These are phyloP conservation scores for Cryptosula pallasiana DNA, from an alignment of 2,888 invertebrate species.

Conservation along the genomic window DNA sequence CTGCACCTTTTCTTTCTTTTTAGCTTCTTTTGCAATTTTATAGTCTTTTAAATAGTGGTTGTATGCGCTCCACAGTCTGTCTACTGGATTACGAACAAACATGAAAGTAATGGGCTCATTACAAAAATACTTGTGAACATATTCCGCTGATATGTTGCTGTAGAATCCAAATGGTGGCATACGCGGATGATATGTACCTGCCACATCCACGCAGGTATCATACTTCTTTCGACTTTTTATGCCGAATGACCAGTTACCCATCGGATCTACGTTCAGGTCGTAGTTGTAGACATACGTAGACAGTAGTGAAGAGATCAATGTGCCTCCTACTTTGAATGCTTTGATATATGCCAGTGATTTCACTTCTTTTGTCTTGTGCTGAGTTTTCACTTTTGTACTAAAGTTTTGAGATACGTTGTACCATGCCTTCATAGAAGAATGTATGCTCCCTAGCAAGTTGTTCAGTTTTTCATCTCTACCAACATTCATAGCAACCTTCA, in stretches of 20 bases:
- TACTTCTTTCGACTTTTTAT: too few relatives aligned
- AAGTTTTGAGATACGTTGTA: too few relatives aligned
- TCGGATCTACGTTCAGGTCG: not conserved
- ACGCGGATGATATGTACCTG: not conserved
- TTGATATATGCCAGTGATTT: constrained; percentile 1
- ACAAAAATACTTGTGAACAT: not conserved
- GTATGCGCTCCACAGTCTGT: constrained; percentile 7
- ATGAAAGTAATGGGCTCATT: not conserved
- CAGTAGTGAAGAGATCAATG: not conserved
- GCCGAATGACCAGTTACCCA: not conserved
- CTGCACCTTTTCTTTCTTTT: not conserved
- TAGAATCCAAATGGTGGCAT: not conserved
- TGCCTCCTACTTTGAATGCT: constrained; percentile 18
- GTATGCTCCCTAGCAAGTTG: too few relatives aligned
- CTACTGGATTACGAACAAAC: not conserved
- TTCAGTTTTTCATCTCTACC: too few relatives aligned
- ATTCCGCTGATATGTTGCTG: not conserved
- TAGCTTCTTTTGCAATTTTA: not conserved
- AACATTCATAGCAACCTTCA: too few relatives aligned
- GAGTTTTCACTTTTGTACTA: too few relatives aligned
- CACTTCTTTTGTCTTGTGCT: too few relatives aligned
- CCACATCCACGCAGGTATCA: not conserved
- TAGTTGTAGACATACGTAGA: not conserved
- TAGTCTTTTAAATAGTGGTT: not conserved
- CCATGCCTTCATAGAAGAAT: too few relatives aligned